Evolutionary conservation across 2,888 invertebrate species (phyloP).

Genomic region (Colostygia pectinataria): DNA sequence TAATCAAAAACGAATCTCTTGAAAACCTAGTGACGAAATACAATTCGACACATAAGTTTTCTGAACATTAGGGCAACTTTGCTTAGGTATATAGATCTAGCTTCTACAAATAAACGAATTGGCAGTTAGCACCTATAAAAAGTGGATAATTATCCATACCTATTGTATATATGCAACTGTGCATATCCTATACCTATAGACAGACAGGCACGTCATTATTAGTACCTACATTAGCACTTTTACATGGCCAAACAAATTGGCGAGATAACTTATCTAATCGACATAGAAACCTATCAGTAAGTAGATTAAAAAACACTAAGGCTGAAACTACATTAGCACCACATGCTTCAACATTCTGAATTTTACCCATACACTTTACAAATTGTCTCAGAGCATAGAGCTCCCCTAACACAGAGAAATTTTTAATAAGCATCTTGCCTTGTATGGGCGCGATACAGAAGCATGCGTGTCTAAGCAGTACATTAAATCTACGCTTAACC

Average conservation of each 20-base stretch:
- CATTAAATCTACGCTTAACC: constrained; percentile 29
- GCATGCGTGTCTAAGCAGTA: background rate
- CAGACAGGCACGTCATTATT: background rate
- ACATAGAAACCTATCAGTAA: too few species aligned
- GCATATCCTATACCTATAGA: background rate
- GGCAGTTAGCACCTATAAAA: constrained; percentile 4
- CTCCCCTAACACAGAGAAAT: too few species aligned
- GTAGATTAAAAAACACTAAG: too few species aligned
- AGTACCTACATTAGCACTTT: background rate
- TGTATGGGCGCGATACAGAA: background rate
- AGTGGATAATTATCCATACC: constrained; percentile 1
- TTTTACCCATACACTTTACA: background rate
- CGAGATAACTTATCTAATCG: background rate
- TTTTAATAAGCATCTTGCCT: too few species aligned
- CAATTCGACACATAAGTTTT: background rate
- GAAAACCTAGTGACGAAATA: background rate
- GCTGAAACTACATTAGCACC: too few species aligned
- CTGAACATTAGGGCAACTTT: background rate
- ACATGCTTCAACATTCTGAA: too few species aligned
- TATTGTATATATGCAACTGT: background rate
- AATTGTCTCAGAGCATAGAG: too few species aligned
- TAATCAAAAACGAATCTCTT: background rate
- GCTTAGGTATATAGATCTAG: background rate
- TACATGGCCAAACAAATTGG: background rate
- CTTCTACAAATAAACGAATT: background rate